phyloP scores from a whole-genome alignment of 2,888 invertebrate genomes.

The Epirrhoe tristata region DNA sequence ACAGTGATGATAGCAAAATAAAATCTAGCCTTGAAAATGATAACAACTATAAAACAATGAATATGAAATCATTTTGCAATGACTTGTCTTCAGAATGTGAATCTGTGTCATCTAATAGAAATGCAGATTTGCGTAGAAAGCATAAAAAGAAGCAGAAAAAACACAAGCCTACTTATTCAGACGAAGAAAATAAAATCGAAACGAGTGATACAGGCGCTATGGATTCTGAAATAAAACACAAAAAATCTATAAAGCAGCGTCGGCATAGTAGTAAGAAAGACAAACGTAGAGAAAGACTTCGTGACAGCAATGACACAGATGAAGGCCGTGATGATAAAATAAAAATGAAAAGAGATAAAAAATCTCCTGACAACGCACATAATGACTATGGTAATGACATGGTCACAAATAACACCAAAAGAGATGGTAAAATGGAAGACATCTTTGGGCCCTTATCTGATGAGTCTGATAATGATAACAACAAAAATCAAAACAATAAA shows the following conservation, averaged over 20 bases:
- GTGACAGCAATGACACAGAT: constrained; percentile 79
- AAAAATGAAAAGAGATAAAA: constrained; percentile 86
- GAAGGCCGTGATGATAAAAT: constrained; percentile 82
- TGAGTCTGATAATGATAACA: constrained; percentile 82
- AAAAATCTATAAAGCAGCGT: constrained; percentile 81
- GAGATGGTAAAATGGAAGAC: constrained; percentile 94
- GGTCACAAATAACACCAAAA: constrained; percentile 75
- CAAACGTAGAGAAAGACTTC: constrained; percentile 85
- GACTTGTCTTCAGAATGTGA: constrained; percentile 82
- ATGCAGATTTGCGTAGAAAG: constrained; percentile 88
- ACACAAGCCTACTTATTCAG: constrained; percentile 88
- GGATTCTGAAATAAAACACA: constrained; percentile 67
- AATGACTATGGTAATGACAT: constrained; percentile 63
- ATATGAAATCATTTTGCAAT: constrained; percentile 64
- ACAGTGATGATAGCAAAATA: constrained; percentile 76
- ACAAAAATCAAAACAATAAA: constrained; percentile 52
- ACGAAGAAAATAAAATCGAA: constrained; percentile 81
- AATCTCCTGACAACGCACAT: constrained; percentile 55
- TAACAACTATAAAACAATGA: constrained; percentile 65
- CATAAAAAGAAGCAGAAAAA: constrained; percentile 95
- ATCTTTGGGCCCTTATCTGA: constrained; percentile 95
- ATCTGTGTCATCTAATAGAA: constrained; percentile 70
- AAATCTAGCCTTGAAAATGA: constrained; percentile 70
- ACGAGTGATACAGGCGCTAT: constrained; percentile 56
- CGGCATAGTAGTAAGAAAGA: constrained; percentile 85